Conservation (phyloP, 1,140 invertebrate species). For the Zaprionus taronus region DNA sequence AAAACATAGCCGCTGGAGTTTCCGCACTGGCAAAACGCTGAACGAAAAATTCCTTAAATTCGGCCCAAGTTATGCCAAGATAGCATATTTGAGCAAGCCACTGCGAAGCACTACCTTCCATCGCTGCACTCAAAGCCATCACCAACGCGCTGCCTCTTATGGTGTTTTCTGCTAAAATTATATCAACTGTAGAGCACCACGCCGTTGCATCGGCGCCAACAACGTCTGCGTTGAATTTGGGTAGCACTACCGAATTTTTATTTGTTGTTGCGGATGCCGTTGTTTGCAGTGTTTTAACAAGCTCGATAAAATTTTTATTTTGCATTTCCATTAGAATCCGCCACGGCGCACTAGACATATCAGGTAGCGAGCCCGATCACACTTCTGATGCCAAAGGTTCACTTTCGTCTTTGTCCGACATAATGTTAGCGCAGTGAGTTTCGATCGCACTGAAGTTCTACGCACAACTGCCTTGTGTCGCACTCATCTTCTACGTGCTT, state of each 20-base stretch:
- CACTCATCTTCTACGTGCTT: neutral
- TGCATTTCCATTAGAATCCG: neutral
- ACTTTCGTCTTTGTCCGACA: neutral
- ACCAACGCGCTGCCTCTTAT: constrained; percentile 13
- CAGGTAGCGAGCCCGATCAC: too few relatives aligned
- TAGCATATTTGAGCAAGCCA: constrained; percentile 35
- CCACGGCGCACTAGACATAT: too few relatives aligned
- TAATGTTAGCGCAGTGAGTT: neutral
- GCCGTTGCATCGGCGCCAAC: constrained; percentile 27
- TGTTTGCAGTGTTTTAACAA: constrained; percentile 8
- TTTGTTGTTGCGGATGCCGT: constrained; percentile 19
- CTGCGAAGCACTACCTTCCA: constrained; percentile 29
- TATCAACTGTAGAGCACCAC: constrained; percentile 16
- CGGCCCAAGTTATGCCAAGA: constrained; percentile 18
- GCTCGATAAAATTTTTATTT: neutral
- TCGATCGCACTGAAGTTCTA: neutral
- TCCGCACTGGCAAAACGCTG: constrained; percentile 6
- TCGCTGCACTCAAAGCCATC: constrained; percentile 22
- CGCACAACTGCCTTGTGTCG: neutral
- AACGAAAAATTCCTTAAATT: constrained; percentile 11
- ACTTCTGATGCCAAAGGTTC: neutral
- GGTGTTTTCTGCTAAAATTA: constrained; percentile 1
- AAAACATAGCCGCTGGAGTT: too few relatives aligned
- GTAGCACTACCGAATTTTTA: constrained; percentile 4
- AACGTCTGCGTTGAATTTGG: constrained; percentile 42